Conservation (phyloP, 2,888 invertebrate species). For the Latheticus oryzae region DNA sequence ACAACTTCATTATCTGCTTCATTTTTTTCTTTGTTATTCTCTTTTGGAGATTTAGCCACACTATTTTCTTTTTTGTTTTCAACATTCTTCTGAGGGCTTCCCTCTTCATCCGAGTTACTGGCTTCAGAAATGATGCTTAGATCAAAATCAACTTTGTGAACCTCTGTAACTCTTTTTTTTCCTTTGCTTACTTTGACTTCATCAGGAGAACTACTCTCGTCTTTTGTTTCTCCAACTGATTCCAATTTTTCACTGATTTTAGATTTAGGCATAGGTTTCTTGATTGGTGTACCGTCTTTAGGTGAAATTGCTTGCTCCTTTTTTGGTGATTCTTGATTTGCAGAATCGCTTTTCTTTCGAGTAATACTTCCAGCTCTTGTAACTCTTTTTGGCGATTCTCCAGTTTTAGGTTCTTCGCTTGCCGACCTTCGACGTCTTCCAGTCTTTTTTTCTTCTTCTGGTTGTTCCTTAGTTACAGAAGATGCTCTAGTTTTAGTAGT, state of each 20-base stretch:
- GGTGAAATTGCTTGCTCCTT: too few species aligned
- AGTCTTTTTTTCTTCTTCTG: slow-evolving; percentile 6
- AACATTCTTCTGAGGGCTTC: slow-evolving; percentile 3
- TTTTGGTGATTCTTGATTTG: too few species aligned
- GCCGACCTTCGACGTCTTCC: slow-evolving; percentile 11
- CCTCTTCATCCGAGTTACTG: slow-evolving; percentile 17
- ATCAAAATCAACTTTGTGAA: slow-evolving; percentile 18
- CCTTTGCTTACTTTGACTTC: background rate
- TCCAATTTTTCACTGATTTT: background rate
- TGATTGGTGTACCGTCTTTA: slow-evolving; percentile 13
- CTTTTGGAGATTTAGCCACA: too few species aligned
- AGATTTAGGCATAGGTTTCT: slow-evolving; percentile 6
- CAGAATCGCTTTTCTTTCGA: slow-evolving; percentile 5
- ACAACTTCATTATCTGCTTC: too few species aligned
- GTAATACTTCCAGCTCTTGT: slow-evolving; percentile 10
- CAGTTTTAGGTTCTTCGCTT: slow-evolving; percentile 2
- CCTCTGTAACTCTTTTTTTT: slow-evolving; percentile 2
- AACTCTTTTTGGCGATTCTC: slow-evolving; percentile 2
- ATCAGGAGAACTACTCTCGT: slow-evolving; percentile 4
- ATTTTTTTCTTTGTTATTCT: too few species aligned
- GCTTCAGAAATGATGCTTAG: slow-evolving; percentile 17
- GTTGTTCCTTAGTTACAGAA: slow-evolving; percentile 7
- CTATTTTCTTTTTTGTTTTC: background rate
- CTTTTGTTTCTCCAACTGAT: slow-evolving; percentile 15
- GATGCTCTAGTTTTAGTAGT: slow-evolving; percentile 1